Evolutionary conservation across 2,113 vertebrate genomes (phyloP), one percentile per base, ranked within the genome.

Genomic region (Channa maculata): DNA sequence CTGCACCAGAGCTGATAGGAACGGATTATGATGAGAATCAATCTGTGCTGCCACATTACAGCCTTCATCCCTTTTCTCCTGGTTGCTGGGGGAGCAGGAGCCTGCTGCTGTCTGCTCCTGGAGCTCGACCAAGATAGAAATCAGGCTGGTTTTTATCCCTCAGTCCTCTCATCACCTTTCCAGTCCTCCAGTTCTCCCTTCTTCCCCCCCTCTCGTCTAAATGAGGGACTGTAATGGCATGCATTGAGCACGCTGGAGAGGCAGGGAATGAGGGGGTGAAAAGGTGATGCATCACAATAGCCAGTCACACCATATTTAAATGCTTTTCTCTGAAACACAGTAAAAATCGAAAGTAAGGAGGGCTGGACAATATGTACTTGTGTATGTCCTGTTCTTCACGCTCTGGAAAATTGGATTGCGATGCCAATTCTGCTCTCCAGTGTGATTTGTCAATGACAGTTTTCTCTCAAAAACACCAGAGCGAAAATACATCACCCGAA

Each of bases 1-100:
- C 34, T 76, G 78, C 14, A 24, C 15, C 75, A 76, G 75, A 81
- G 71, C 78, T 75, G 89, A 84, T 75, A 73, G 70, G 63, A 76
- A 77, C 45, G 69, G 86, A 82, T 79, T 88, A 79, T 66, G 79
- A 78, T 15, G 69, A 67, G 80, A 84, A 87, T 90, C 84, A 83
- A 82, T 90, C 86, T 45, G 55, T 33, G 69, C 76, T 84, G 84
- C 66, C 84, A 88, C 84, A 82, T 90, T 82, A 83, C 78, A 84
- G 73, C 59, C 82, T 60, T 77, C 75, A 75, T 85, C 77, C 65
- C 78, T 71, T 68, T 66, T 67, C 74, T 72, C 71, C 65, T 54
- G 75, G 82, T 65, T 82, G 75, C 62, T 50, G 64, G 77, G 24
- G 71, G 77, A 82, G 77, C 79, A 73, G 57, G 34, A 75, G 66